Conservation (phyloP, 2,888 invertebrate species). For the Mimumesa dahlbomi region DNA sequence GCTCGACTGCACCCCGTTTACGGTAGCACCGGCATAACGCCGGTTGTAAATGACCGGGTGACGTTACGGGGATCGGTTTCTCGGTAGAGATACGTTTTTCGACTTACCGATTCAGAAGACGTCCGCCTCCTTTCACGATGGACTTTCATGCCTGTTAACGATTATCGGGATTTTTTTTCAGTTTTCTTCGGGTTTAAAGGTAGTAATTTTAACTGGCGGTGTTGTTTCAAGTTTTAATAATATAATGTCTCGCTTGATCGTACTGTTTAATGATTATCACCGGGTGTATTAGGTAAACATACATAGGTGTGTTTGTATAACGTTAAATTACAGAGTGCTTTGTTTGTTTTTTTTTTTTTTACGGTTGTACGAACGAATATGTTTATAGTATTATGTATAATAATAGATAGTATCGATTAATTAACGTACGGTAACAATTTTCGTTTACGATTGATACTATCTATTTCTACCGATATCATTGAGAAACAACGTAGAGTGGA, state of each 20-base stretch:
- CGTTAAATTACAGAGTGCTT: too few relatives aligned
- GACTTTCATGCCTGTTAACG: constrained; percentile 43
- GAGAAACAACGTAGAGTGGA: constrained; percentile 6
- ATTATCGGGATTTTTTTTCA: too few relatives aligned
- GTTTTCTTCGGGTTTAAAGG: too few relatives aligned
- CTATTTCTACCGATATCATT: background rate
- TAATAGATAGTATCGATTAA: constrained; percentile 27
- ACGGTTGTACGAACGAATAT: too few relatives aligned
- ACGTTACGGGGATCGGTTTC: constrained; percentile 49
- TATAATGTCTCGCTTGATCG: background rate
- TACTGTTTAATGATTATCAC: too few relatives aligned
- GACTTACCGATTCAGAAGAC: constrained; percentile 58
- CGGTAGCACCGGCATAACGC: constrained; percentile 60
- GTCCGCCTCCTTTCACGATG: constrained; percentile 49
- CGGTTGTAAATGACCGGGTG: constrained; percentile 39
- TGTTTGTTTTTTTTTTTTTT: too few relatives aligned
- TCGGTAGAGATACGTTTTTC: constrained; percentile 38
- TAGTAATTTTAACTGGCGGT: too few relatives aligned
- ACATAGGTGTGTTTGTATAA: too few relatives aligned
- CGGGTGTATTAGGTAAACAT: too few relatives aligned
- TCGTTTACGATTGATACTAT: constrained; percentile 33
- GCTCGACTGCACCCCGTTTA: constrained; percentile 58
- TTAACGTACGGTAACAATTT: constrained; percentile 28
- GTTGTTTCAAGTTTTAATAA: too few relatives aligned
- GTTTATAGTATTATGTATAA: too few relatives aligned